Evolutionary conservation across 2,888 invertebrate genomes (phyloP), one percentile per base, ranked within the genome.

Genomic region (Neoaliturus tenellus): DNA sequence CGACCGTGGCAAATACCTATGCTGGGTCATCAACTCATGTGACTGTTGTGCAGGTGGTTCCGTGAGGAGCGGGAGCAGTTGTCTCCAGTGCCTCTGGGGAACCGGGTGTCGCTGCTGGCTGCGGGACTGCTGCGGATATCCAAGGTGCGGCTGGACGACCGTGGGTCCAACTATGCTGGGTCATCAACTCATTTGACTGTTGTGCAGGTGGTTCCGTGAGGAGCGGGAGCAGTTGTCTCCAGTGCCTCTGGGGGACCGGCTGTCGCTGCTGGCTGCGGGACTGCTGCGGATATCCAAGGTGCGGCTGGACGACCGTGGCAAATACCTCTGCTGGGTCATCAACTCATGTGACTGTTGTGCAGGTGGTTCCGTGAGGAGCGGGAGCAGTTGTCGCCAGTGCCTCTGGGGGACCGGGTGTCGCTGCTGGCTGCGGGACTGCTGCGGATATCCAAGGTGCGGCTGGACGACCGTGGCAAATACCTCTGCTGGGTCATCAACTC

Each of bases 401-500:
- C 94, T 88, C 92, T 95, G 87, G 94, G 94, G 55, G 93, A 94
- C 87, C 90, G 94, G 85, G 91, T 93, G 85, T 92, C 91, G 86
- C 91, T 93, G 87, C 91, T 93, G 86, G 92, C 93, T 23, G 93
- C 93, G 0, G 95, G 95, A 44, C 91, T 96, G 86, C 92, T 96
- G 78, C 93, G 93, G 89, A 93, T 96, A 87, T 92, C 93, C 82
- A 93, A 93, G 89, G 93, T 95, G 88, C 86, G 95, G 85, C 91
- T 95, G 80, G 96, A 96, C 89, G 98, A 98, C 90, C 94, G 95
- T 84, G 98, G 98, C 78, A 94, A 95, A 88, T 98, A 97, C 91
- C 93, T 96, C 84, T 98, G 98, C 91, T 96, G 95, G 93, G 96
- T 97, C 83, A 97, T 97, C 91, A 98, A 98, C 90, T 95, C 94